Percentiles rank a stretch among this genome's conserved stretches.
These are phyloP conservation scores for Morelia viridis DNA, from an alignment of 2,797 vertebrate species.

Conservation along the genomic window DNA sequence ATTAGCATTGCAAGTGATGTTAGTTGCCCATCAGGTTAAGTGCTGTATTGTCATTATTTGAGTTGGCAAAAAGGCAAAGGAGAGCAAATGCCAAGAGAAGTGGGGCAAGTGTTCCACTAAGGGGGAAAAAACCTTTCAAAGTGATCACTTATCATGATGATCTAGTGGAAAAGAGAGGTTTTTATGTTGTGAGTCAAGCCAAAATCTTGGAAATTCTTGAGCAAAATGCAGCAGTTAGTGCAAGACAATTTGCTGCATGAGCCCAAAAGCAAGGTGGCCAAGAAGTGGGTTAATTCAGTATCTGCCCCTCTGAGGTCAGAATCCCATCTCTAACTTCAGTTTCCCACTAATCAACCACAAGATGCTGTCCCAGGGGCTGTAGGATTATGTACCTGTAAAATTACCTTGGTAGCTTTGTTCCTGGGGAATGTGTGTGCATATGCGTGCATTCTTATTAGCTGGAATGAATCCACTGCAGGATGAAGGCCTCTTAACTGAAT, in stretches of 20 bases:
- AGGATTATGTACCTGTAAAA: neutral
- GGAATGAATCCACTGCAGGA: neutral
- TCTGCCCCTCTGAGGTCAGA: too few species aligned
- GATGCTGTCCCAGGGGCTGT: neutral
- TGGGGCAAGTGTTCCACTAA: neutral
- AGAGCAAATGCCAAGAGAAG: neutral
- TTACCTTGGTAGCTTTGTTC: neutral
- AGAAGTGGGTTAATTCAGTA: too few species aligned
- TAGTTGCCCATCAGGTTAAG: conserved; percentile 30
- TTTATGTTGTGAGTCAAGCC: neutral
- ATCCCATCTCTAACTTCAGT: too few species aligned
- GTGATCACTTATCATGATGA: neutral
- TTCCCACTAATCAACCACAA: too few species aligned
- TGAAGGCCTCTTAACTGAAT: too few species aligned
- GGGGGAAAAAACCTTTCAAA: neutral
- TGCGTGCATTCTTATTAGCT: neutral
- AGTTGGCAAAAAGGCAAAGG: conserved; percentile 9
- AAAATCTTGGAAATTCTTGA: neutral
- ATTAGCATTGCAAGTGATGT: conserved; percentile 16
- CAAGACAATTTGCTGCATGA: too few species aligned
- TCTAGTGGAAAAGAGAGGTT: neutral
- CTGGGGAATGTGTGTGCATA: neutral
- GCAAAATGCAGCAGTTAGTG: too few species aligned
- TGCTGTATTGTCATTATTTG: conserved; percentile 24
- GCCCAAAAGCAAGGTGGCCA: too few species aligned